Conservation (phyloP, 2,888 invertebrate genomes). For the Mamestra brassicae region DNA sequence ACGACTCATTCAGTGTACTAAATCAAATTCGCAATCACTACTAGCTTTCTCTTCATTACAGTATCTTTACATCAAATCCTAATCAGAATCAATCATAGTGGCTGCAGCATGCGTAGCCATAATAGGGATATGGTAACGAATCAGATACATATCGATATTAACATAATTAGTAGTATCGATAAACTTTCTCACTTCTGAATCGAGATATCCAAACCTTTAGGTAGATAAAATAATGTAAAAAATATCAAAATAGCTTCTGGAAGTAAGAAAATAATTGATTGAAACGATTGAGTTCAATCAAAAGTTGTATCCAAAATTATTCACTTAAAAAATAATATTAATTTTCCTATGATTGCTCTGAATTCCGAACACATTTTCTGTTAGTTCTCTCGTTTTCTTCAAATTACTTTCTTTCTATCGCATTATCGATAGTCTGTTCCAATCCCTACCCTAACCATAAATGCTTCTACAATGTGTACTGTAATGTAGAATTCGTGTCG, state of each 20-base stretch:
- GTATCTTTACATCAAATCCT: constrained; percentile 69
- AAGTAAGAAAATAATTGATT: background rate
- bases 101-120: constrained; percentile 41
- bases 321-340: too few relatives aligned
- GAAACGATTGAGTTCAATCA: background rate
- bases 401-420: background rate
- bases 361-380: background rate
- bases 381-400: background rate
- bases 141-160: constrained; percentile 18
- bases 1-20: constrained; percentile 54
- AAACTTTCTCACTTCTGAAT: background rate
- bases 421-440: constrained; percentile 17
- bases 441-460: constrained; percentile 31
- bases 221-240: background rate
- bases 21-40: constrained; percentile 54
- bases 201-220: background rate
- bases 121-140: constrained; percentile 16
- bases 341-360: background rate
- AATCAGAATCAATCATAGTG: constrained; percentile 73
- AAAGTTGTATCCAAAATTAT: too few relatives aligned
- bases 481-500: constrained; percentile 66
- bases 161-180: constrained; percentile 15
- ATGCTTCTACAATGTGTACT: constrained; percentile 41
- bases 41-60: constrained; percentile 65
- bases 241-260: background rate